phyloP scores from a whole-genome alignment of 1,140 invertebrate genomes.

The Leptoteleia sp. region DNA sequence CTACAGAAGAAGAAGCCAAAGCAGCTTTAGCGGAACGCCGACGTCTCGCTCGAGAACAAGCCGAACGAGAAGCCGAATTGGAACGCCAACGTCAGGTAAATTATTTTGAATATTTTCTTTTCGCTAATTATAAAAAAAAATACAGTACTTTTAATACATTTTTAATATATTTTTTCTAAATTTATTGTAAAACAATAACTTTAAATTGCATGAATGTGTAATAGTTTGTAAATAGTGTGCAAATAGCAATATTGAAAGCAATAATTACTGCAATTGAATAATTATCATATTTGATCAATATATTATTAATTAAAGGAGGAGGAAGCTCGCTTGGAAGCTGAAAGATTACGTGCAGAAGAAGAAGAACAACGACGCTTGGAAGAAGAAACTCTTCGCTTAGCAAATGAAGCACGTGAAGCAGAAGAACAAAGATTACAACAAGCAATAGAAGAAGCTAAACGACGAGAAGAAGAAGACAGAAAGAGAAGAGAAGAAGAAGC shows the following conservation, averaged over 20 bases:
- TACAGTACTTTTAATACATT: no score
- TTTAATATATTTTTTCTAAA: no score
- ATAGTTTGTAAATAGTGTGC: no score
- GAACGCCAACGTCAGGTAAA: constrained; percentile 86
- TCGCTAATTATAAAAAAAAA: no score
- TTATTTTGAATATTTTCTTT: no score
- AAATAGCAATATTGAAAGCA: no score
- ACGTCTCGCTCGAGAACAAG: constrained; percentile 90
- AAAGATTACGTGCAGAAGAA: constrained; percentile 89
- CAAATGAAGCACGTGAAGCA: constrained; percentile 86
- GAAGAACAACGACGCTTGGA: constrained; percentile 89
- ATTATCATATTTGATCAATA: no score
- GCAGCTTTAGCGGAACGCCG: constrained; percentile 92
- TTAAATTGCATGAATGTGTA: no score
- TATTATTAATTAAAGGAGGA: constrained; percentile 81
- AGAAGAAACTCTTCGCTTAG: constrained; percentile 87
- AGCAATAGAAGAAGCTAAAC: constrained; percentile 85
- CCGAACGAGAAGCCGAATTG: constrained; percentile 91
- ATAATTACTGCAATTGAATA: no score
- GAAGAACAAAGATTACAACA: constrained; percentile 88
- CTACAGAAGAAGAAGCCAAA: constrained; percentile 94
- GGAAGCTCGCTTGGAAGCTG: constrained; percentile 87
- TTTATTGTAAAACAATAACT: no score
- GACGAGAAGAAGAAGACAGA: constrained; percentile 86
- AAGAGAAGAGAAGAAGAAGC: constrained; percentile 85